Evolutionary conservation across 2,113 vertebrate genomes (phyloP).

Genomic region (Bubo blakistoni): DNA sequence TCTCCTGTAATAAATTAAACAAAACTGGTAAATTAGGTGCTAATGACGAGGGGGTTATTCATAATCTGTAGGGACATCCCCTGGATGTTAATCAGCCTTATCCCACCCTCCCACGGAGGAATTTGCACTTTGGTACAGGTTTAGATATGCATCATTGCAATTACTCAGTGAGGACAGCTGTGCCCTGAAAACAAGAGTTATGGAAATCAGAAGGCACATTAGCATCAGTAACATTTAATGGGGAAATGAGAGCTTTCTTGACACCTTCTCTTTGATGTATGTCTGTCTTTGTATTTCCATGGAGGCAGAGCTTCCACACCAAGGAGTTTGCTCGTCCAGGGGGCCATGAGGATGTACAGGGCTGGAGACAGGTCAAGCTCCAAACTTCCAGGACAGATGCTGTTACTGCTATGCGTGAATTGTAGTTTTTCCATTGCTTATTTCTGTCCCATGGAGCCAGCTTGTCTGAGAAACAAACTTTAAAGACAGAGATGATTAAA

Average conservation of each 20-base stretch:
- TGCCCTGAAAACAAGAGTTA: neutral
- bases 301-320: neutral
- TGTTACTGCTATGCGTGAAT: neutral
- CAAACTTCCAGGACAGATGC: neutral
- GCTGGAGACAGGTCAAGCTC: neutral
- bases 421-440: neutral
- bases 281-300: neutral
- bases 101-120: neutral
- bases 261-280: neutral
- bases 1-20: neutral
- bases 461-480: neutral
- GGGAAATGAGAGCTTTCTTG: neutral
- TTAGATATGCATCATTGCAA: neutral
- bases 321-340: neutral
- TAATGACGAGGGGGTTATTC: accelerated
- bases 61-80: neutral
- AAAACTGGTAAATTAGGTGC: neutral
- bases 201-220: neutral
- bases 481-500: neutral
- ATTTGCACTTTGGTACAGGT: neutral
- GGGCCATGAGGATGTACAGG: neutral
- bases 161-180: neutral
- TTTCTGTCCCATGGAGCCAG: neutral
- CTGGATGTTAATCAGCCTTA: neutral
- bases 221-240: neutral